A percentile compares a stretch with the other conserved stretches of the same genome.
Evolutionary conservation across 2,113 vertebrate genomes (phyloP).

Genomic region (Anarrhichthys ocellatus): DNA sequence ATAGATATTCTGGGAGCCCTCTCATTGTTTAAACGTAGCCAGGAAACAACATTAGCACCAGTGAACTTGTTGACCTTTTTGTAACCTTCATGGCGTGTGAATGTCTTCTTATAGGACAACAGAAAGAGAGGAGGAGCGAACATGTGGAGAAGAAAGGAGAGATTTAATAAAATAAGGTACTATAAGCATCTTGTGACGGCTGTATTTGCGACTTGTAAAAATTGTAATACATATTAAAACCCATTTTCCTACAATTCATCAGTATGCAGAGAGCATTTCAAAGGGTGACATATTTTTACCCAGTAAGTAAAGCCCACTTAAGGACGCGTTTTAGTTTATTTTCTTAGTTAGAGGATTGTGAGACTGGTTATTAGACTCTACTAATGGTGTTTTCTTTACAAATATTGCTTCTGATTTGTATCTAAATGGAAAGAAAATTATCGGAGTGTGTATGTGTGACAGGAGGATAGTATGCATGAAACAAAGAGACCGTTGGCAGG

Average conservation of each 20-base stretch:
- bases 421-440: conserved; percentile 11
- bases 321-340: conserved; percentile 41
- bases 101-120: conserved; percentile 9
- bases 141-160: background rate
- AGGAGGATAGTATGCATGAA: background rate
- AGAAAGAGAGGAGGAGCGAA: background rate
- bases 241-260: background rate
- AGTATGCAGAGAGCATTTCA: conserved; percentile 16
- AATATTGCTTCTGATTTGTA: conserved; percentile 57
- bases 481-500: background rate
- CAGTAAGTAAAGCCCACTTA: background rate
- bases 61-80: conserved; percentile 13
- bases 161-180: conserved; percentile 45
- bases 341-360: conserved; percentile 49
- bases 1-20: conserved; percentile 17
- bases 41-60: conserved; percentile 19
- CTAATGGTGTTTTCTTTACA: conserved; percentile 57
- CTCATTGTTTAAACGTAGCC: conserved; percentile 25
- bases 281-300: conserved; percentile 18
- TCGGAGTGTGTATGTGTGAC: background rate
- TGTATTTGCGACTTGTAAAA: conserved; percentile 28
- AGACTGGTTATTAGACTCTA: conserved; percentile 34
- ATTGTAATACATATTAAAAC: background rate
- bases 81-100: conserved; percentile 30
- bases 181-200: conserved; percentile 27